Conservation (phyloP, 2,797 vertebrate species). For the Chromis chromis region DNA sequence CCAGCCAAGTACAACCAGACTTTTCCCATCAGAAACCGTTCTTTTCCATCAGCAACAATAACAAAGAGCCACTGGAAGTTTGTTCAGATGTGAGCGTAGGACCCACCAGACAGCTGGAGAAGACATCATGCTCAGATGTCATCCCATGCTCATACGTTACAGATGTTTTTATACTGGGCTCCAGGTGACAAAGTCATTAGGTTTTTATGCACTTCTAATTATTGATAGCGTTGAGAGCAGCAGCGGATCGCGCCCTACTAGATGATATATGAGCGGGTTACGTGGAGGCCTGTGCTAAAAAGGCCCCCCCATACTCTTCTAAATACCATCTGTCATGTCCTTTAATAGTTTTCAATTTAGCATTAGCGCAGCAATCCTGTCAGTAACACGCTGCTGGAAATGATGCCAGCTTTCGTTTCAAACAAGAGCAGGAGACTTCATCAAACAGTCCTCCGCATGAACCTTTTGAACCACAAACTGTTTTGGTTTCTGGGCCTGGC, state of each 20-base stretch:
- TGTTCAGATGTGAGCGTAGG: slow-evolving; percentile 27
- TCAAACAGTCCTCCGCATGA: slow-evolving; percentile 52
- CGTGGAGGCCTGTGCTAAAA: slow-evolving; percentile 32
- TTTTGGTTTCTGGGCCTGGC: slow-evolving; percentile 56
- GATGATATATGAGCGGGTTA: slow-evolving; percentile 57
- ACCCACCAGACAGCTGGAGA: slow-evolving; percentile 37
- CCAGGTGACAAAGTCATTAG: slow-evolving; percentile 64
- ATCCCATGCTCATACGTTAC: slow-evolving; percentile 26
- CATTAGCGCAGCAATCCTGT: slow-evolving; percentile 34
- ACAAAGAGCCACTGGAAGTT: slow-evolving; percentile 15
- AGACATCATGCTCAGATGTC: slow-evolving; percentile 61
- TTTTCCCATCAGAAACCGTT: slow-evolving; percentile 14
- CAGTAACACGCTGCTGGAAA: slow-evolving; percentile 24
- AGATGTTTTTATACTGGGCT: slow-evolving; percentile 61
- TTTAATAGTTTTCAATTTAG: slow-evolving; percentile 53
- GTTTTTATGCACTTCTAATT: slow-evolving; percentile 62
- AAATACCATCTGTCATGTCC: slow-evolving; percentile 51
- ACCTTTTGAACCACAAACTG: slow-evolving; percentile 57
- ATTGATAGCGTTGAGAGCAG: slow-evolving; percentile 46
- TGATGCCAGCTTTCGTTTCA: slow-evolving; percentile 42
- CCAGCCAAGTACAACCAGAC: background rate
- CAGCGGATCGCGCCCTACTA: slow-evolving; percentile 19
- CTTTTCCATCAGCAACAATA: slow-evolving; percentile 19
- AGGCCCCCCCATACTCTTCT: slow-evolving; percentile 1
- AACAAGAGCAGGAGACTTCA: slow-evolving; percentile 38